Conservation (phyloP, 2,113 vertebrate species). For the Mola mola region DNA sequence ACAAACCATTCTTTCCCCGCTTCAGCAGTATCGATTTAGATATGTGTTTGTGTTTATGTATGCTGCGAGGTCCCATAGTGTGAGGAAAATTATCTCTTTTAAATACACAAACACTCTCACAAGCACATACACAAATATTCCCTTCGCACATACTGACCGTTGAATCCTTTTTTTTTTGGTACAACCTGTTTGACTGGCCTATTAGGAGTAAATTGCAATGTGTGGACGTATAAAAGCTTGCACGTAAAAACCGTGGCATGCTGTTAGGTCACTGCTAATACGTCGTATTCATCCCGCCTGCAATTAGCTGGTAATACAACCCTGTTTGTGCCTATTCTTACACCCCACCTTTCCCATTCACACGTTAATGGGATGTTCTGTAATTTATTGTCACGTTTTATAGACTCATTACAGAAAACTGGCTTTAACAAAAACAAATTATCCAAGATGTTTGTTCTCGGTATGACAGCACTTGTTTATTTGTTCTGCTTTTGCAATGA, state of each 20-base stretch:
- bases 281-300: constrained; percentile 51
- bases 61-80: background rate
- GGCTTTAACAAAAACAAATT: no score
- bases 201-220: constrained; percentile 60
- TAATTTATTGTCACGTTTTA: constrained; percentile 25
- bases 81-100: constrained; percentile 17
- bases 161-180: constrained; percentile 24
- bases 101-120: background rate
- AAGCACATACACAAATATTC: constrained; percentile 1
- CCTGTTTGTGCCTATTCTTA: constrained; percentile 33
- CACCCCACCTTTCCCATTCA: constrained; percentile 41
- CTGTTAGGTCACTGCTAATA: constrained; percentile 70
- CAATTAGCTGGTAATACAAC: constrained; percentile 66
- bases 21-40: background rate
- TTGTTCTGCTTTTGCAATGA: background rate
- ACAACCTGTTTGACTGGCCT: constrained; percentile 57
- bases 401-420: no score
- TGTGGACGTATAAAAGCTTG: constrained; percentile 54
- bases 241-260: constrained; percentile 45
- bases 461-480: no score
- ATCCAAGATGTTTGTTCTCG: no score
- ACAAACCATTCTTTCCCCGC: background rate
- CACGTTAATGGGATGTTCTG: constrained; percentile 44
- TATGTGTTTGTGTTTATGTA: background rate
- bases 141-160: constrained; percentile 41